These are phyloP conservation scores for Allolobophora icterica DNA, from an alignment of 2,888 invertebrate genomes.

Conservation along the genomic window DNA sequence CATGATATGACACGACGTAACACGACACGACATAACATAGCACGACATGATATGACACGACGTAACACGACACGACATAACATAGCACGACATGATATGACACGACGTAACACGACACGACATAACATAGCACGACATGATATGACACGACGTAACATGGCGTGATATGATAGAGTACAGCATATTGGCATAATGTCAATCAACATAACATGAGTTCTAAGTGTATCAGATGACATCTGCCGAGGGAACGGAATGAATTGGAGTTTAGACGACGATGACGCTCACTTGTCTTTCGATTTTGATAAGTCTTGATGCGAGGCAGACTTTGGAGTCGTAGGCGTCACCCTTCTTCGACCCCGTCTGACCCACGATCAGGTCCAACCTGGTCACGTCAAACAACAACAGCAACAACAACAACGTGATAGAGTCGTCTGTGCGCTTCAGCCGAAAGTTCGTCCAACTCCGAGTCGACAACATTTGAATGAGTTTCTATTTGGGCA, in stretches of 20 bases:
- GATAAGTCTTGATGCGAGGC: slow-evolving; percentile 87
- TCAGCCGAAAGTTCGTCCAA: not conserved
- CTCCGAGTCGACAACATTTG: not conserved
- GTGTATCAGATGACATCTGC: no score
- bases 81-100: no score
- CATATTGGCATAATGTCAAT: no score
- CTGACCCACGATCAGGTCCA: slow-evolving; percentile 90
- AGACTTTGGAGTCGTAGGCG: slow-evolving; percentile 89
- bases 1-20: no score
- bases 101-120: no score
- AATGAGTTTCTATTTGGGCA: not conserved
- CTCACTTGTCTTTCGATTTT: slow-evolving; percentile 90
- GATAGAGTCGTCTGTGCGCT: not conserved
- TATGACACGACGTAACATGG: no score
- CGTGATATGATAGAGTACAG: no score
- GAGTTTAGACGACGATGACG: not conserved
- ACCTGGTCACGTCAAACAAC: slow-evolving; percentile 69
- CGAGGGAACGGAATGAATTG: not conserved
- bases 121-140: no score
- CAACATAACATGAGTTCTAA: no score
- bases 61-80: not conserved
- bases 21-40: no score
- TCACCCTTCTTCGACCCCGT: slow-evolving; percentile 90
- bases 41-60: no score
- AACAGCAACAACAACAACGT: not conserved